Conservation (phyloP, 1,140 invertebrate genomes). For the Druon quercuslanigerum region DNA sequence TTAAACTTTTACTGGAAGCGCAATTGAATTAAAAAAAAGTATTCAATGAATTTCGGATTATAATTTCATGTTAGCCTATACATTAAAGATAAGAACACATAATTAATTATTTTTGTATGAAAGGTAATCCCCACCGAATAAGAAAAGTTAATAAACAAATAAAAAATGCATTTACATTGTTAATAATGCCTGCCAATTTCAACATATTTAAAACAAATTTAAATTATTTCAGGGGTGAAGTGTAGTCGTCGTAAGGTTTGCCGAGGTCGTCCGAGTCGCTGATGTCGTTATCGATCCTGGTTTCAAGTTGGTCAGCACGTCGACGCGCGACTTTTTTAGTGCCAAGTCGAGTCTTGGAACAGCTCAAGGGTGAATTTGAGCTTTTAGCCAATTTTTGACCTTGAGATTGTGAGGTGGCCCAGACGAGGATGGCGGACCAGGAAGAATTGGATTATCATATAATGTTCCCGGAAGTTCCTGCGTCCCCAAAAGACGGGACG, state of each 20-base stretch:
- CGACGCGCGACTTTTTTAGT: slow-evolving; percentile 13
- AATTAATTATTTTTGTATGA: too few species aligned
- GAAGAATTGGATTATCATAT: slow-evolving; percentile 81
- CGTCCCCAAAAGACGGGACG: slow-evolving; percentile 57
- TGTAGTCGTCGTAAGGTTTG: not conserved
- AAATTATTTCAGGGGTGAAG: not conserved
- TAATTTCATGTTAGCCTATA: too few species aligned
- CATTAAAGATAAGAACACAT: too few species aligned
- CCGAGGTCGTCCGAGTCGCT: slow-evolving; percentile 25
- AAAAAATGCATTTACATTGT: too few species aligned
- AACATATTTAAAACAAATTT: not conserved
- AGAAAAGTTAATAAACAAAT: too few species aligned
- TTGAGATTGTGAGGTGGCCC: slow-evolving; percentile 10
- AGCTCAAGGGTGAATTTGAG: not conserved
- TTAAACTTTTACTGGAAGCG: too few species aligned
- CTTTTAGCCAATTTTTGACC: not conserved
- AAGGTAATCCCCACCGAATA: too few species aligned
- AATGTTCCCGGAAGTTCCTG: slow-evolving; percentile 77
- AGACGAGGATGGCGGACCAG: slow-evolving; percentile 58
- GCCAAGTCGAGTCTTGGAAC: not conserved
- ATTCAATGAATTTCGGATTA: too few species aligned
- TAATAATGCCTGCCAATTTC: too few species aligned
- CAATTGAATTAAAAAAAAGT: too few species aligned
- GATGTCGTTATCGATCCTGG: slow-evolving; percentile 31
- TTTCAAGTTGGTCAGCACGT: slow-evolving; percentile 18